Base-by-base conservation (phyloP, 2,888 invertebrate species). In the Yponomeuta malinellus region DNA sequence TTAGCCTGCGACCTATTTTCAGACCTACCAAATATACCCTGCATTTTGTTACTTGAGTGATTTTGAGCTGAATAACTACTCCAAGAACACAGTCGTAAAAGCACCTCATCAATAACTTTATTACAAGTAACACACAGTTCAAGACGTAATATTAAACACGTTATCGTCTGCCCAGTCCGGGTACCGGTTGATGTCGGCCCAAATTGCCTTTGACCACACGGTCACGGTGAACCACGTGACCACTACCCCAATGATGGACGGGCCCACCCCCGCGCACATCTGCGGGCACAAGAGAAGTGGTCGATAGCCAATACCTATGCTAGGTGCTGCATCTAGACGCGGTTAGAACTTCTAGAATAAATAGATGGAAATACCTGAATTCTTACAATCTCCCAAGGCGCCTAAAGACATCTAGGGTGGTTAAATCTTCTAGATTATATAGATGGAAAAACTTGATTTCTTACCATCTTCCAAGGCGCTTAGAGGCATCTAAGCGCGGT, bases 121-220 rank as follows among this genome's bases (percentile, higher is more conserved):
- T 43, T 43, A 43, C 43, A 43, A 43, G 9, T 43, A 43, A 43
- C 3, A 8, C 43, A 43, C 8, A 43, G 9, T 43, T 43, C 43
- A 43, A 43, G 43, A 43, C 65, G 2, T 65, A 65, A 33, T 9
- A 10, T 3, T 48, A 23, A 68, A 68, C 10, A 23, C 10, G 31
- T 29, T 69, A n/a, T 5, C 15, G 29, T 31, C 69, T 3, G 84
- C 80, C 88, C 88, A 88, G 0, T 71, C 71, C 0, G 87, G 83
- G 71, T 78, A 78, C 1, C 75, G 15, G 23, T 78, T 79, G 31
- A 83, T 80, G 65, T 87, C 85, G 0, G 81, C 77, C 87, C 87
- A 88, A 3, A 90, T 81, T 1, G 83, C 84, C 10, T 81, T 80
- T 0, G 89, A 83, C 90, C 90, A 90, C 4, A 87, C 78, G 0